phyloP scores from a whole-genome alignment of 2,113 vertebrate species.

The Lamprotornis superbus region DNA sequence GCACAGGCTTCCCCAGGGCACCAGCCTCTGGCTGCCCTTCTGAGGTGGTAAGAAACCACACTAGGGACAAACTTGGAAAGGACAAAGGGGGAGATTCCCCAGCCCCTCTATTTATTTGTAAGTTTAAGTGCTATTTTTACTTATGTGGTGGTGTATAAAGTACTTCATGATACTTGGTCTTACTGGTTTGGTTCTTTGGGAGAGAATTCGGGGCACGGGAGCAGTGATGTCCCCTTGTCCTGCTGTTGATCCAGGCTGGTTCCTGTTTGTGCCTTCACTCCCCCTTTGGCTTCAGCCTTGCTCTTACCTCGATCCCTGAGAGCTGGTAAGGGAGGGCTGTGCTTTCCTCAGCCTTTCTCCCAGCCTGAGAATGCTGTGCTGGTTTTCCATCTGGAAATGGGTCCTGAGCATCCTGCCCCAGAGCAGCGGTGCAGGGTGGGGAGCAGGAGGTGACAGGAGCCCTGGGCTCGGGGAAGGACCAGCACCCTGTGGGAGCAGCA shows the following conservation, averaged over 20 bases:
- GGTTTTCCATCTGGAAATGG: not conserved
- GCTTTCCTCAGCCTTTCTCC: not conserved
- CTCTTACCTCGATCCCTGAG: not conserved
- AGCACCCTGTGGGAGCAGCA: not conserved
- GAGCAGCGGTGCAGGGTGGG: not conserved
- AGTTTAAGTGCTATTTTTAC: constrained; percentile 52
- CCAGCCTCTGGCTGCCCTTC: not conserved
- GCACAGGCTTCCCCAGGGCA: not conserved
- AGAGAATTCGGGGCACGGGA: not conserved
- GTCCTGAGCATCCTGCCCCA: fast-evolving
- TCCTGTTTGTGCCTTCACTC: constrained; percentile 48
- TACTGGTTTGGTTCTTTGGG: not conserved
- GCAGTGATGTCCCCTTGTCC: not conserved
- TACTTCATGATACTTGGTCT: not conserved
- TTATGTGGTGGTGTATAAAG: constrained; percentile 23
- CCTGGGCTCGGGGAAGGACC: not conserved
- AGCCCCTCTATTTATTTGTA: constrained; percentile 56
- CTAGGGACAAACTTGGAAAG: not conserved
- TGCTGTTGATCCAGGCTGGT: not conserved
- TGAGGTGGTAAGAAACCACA: not conserved
- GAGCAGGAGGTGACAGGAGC: not conserved
- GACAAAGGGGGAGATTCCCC: constrained; percentile 6
- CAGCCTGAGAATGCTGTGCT: not conserved
- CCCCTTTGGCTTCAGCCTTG: not conserved
- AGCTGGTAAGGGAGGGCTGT: not conserved